phyloP scores from a whole-genome alignment of 2,113 vertebrate species.

The Mastomys natalensis region DNA sequence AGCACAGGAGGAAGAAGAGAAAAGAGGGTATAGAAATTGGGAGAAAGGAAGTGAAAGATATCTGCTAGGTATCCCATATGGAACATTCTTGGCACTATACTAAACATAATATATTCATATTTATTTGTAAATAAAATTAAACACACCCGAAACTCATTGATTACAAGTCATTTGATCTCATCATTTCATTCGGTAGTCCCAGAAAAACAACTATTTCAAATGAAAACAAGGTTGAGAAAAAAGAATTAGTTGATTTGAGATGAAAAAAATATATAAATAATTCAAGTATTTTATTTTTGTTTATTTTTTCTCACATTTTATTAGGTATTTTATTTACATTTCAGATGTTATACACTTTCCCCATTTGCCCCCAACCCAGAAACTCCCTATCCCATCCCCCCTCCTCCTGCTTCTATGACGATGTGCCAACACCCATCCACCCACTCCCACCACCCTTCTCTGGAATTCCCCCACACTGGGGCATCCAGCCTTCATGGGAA shows the following conservation, averaged over 20 bases:
- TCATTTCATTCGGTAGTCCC: slow-evolving; percentile 58
- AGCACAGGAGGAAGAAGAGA: not conserved
- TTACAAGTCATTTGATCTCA: slow-evolving; percentile 72
- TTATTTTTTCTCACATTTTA: too few relatives aligned
- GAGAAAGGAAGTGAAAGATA: not conserved
- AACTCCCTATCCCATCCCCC: too few relatives aligned
- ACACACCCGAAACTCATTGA: slow-evolving; percentile 65
- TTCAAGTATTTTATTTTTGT: slow-evolving; percentile 56
- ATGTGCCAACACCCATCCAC: too few relatives aligned
- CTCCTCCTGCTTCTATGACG: too few relatives aligned
- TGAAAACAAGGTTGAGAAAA: slow-evolving; percentile 67
- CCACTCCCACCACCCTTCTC: too few relatives aligned
- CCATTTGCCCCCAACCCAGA: too few relatives aligned
- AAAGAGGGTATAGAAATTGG: too few relatives aligned
- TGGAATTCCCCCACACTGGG: too few relatives aligned
- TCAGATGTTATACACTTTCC: too few relatives aligned
- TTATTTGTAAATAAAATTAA: slow-evolving; percentile 75
- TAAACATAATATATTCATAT: slow-evolving; percentile 11
- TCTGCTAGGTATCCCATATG: slow-evolving; percentile 6
- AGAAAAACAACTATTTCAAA: slow-evolving; percentile 82
- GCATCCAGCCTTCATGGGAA: too few relatives aligned
- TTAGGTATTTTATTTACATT: too few relatives aligned
- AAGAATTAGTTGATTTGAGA: slow-evolving; percentile 80
- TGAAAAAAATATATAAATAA: slow-evolving; percentile 75
- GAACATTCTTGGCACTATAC: not conserved